Base-by-base conservation (phyloP, 2,113 vertebrate species). In the Synchiropus splendidus region DNA sequence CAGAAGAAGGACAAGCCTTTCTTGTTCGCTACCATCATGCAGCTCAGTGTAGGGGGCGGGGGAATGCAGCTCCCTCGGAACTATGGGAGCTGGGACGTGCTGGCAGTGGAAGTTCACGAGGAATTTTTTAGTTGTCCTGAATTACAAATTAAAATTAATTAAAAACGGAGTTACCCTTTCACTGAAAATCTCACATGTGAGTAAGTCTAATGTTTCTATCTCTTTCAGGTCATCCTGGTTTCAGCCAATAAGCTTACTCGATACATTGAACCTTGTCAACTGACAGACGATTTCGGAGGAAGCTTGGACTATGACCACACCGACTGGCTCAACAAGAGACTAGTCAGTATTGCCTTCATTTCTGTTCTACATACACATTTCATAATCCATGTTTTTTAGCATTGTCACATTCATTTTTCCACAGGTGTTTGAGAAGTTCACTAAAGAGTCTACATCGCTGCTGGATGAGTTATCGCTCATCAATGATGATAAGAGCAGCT, bases 381-480 rank as follows among this genome's bases (percentile, higher is more conserved):
- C 1, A 10, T 37, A 2, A 16, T 14, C 21, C 30, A n/a, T 5
- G 8, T 5, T 10, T 11, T 45, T 64, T 57, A 36, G 16, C 9
- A 1, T 17, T 15, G 39, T 52, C 13, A 38, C 13, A 1, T 27
- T 10, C 15, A 10, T 30, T 2, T 3, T 9, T 10, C 2, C 12
- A 11, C 68, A 98, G 95, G 91, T 96, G 48, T 99, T 97, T 82
- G 95, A 99, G 77, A 99, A 99, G 72, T 99, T 99, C 80, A 98
- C 92, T 0, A 97, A 89, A 62, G 95, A 99, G 59, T 99, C 95
- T 3, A 97, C 90, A 0, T 97, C 92, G 2, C 85, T 99, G 57
- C 72, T 98, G 67, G 92, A 94, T 51, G 93, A 99, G 61, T 89
- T 99, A 62, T 85, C 89, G n/a, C 61, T 92, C 54, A 98, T 99